Evolutionary conservation across 2,113 vertebrate genomes (phyloP), one percentile per base, ranked within the genome.

Genomic region (Microtus ochrogaster): DNA sequence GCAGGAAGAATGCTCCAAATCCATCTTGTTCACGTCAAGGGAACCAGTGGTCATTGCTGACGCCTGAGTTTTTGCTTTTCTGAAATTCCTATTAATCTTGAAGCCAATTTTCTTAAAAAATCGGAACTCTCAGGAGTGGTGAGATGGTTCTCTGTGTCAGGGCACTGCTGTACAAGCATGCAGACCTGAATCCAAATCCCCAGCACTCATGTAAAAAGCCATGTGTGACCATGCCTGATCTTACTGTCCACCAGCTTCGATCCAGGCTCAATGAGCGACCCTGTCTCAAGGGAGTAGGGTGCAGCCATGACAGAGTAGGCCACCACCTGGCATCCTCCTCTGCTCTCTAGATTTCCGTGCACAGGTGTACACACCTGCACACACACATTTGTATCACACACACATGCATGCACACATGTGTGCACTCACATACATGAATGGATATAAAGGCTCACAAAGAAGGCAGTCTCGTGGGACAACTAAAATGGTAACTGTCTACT

Each of bases 81-180:
- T 70, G 77, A 94, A 92, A 65, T 78, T 39, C 12, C 76, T 26
- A 2, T 68, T 52, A 85, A 73, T 95, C 61, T 95, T 91, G 85
- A 3, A 68, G 41, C 36, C 36, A 12, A 36, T 84, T 87, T 26
- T 30, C 58, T 39, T 1, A 61, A 83, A 52, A 78, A 9, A 21
- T 22, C 22, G 19, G 65, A 47, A 68, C 21, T 13, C 30, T 13
- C 28, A 4, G 63, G 61, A 44, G 58, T 66, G 4, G 3, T 10
- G 63, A 68, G 41, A 68, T 68, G 41, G 41, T 36, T 68, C 61
- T 36, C 30, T 49, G 28, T 44, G 41, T 68, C 28, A 68, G 41
- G 21, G 30, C 28, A 36, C 58, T 65, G 44, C 5, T 65, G 39
- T 44, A 58, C 8, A 49, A 86, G 21, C 30, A 3, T 36, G 63